Conservation (phyloP, 2,797 vertebrate species). For the Sylvia borin region DNA sequence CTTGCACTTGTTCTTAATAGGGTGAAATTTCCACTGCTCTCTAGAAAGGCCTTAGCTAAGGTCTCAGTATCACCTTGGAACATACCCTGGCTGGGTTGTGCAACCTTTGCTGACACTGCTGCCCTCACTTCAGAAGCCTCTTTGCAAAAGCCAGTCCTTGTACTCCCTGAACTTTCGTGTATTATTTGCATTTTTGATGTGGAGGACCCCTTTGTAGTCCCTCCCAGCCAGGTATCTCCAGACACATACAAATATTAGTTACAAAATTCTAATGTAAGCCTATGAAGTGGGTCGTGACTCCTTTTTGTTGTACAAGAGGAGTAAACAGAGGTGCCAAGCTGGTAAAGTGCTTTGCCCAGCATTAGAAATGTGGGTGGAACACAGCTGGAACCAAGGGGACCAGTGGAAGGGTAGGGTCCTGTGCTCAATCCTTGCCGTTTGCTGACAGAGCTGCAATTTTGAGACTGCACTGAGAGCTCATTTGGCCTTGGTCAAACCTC, state of each 20-base stretch:
- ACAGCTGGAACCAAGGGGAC: not conserved
- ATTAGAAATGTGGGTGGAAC: not conserved
- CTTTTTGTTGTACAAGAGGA: not conserved
- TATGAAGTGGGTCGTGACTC: not conserved
- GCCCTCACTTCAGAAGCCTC: not conserved
- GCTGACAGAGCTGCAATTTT: not conserved
- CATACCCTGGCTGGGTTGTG: not conserved
- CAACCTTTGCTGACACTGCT: not conserved
- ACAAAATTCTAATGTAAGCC: not conserved
- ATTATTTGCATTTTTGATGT: not conserved
- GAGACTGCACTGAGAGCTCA: not conserved
- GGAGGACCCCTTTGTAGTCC: not conserved
- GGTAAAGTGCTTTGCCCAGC: not conserved
- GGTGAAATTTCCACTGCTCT: not conserved
- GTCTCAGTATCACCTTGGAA: not conserved
- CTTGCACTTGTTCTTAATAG: not conserved
- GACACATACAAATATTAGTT: not conserved
- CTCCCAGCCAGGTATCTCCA: not conserved
- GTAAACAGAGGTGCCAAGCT: not conserved
- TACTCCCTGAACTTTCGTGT: not conserved
- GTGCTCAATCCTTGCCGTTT: not conserved
- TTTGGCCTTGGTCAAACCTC: not conserved
- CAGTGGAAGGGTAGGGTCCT: not conserved
- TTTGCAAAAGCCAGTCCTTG: not conserved
- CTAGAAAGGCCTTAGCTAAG: not conserved